phyloP scores from a whole-genome alignment of 2,797 vertebrate species.

The Phoeniculus purpureus region DNA sequence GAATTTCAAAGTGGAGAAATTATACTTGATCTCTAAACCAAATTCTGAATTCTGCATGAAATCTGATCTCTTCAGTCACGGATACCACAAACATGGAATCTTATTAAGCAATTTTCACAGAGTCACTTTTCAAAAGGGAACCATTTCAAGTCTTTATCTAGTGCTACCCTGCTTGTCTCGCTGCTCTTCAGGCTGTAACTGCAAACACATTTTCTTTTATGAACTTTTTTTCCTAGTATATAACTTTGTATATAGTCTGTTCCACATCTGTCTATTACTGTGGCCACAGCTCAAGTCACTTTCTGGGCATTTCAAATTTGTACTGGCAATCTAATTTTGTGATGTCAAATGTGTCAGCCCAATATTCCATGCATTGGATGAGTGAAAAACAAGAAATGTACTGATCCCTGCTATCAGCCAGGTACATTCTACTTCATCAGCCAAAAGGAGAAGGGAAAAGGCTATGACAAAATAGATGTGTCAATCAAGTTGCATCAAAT shows the following conservation, averaged over 20 bases:
- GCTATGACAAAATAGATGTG: not conserved
- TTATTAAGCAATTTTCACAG: slow-evolving; percentile 18
- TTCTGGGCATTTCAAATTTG: not conserved
- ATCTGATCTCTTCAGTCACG: not conserved
- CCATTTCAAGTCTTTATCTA: slow-evolving; percentile 18
- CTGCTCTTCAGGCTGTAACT: not conserved
- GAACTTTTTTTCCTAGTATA: not conserved
- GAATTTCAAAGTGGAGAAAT: not conserved
- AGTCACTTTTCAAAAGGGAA: slow-evolving; percentile 7
- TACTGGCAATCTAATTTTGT: slow-evolving; percentile 25
- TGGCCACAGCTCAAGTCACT: not conserved
- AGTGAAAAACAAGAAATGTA: slow-evolving; percentile 1
- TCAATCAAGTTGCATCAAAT: slow-evolving; percentile 15
- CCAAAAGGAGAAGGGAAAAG: not conserved
- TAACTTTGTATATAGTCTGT: not conserved
- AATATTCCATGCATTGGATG: not conserved
- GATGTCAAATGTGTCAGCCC: not conserved
- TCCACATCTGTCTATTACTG: not conserved
- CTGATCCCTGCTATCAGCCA: not conserved
- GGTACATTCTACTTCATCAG: slow-evolving; percentile 1
- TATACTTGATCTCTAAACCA: not conserved
- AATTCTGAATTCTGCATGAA: slow-evolving; percentile 32
- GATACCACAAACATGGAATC: not conserved
- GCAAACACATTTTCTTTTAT: not conserved
- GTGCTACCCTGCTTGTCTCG: not conserved